Conservation (phyloP, 2,113 vertebrate genomes). For the Antechinus flavipes region DNA sequence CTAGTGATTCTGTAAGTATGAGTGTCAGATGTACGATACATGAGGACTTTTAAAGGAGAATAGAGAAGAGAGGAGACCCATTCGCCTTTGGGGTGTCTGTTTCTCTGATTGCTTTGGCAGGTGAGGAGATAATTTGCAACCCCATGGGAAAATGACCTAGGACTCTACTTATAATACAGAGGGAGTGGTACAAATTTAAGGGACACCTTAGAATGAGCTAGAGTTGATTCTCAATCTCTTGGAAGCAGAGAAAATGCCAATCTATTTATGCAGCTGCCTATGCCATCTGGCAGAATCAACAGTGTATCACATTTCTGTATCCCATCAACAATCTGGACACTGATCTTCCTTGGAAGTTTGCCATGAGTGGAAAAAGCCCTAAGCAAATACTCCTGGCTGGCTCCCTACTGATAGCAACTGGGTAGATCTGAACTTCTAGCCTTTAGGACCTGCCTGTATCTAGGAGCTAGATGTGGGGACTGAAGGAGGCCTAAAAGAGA, state of each 20-base stretch:
- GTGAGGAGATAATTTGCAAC: not conserved
- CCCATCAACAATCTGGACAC: not conserved
- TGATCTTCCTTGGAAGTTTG: not conserved
- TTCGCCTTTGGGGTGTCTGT: not conserved
- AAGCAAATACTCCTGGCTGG: not conserved
- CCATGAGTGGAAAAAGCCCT: not conserved
- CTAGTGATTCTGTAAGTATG: not conserved
- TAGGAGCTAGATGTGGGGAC: not conserved
- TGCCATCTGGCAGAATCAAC: not conserved
- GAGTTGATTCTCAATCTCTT: not conserved
- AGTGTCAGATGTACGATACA: not conserved
- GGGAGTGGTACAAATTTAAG: not conserved
- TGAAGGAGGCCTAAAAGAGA: not conserved
- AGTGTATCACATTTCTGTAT: not conserved
- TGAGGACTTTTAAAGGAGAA: not conserved
- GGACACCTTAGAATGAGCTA: not conserved
- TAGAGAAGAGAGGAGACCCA: not conserved
- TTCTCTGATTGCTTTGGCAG: not conserved
- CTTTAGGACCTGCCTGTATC: not conserved
- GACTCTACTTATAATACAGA: not conserved
- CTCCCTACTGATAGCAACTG: not conserved
- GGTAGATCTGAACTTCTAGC: not conserved
- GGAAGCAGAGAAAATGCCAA: not conserved
- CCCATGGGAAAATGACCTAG: not conserved
- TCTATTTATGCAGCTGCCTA: not conserved